phyloP scores from a whole-genome alignment of 2,797 vertebrate species.

The Scomberomorus guttatus region DNA sequence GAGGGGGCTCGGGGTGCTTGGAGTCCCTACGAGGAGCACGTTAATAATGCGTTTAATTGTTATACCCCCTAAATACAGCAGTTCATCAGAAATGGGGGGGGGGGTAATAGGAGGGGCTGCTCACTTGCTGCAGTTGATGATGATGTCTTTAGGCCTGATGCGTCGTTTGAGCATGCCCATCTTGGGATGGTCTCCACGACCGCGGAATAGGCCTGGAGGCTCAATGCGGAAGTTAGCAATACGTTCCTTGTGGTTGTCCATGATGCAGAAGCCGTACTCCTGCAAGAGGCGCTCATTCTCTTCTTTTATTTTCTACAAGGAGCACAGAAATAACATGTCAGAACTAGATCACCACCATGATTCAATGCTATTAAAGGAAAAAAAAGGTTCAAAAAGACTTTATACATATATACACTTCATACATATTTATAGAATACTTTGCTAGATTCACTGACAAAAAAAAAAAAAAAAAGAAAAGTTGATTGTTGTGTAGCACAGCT shows the following conservation, averaged over 20 bases:
- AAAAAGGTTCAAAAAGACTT: too few species aligned
- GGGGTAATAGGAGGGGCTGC: not conserved
- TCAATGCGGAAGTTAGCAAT: constrained; percentile 99
- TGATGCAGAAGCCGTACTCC: constrained; percentile 96
- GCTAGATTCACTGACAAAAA: too few species aligned
- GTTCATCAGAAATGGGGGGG: not conserved
- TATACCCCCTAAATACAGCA: not conserved
- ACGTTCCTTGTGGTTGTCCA: constrained; percentile 98
- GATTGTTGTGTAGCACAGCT: not conserved
- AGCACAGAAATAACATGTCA: not conserved
- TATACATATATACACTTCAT: too few species aligned
- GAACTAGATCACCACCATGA: too few species aligned
- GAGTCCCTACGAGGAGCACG: constrained; percentile 87
- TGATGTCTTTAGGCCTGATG: constrained; percentile 94
- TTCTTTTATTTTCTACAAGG: constrained; percentile 93
- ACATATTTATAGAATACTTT: too few species aligned
- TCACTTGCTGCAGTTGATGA: constrained; percentile 99
- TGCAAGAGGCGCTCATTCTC: constrained; percentile 95
- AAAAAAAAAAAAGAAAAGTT: not conserved
- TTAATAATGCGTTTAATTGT: not conserved
- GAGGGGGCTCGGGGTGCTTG: constrained; percentile 91
- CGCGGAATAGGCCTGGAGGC: constrained; percentile 96
- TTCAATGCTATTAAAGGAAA: too few species aligned
- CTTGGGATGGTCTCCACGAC: constrained; percentile 97
- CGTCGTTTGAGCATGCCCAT: constrained; percentile 99